Percentiles rank a stretch among this genome's conserved stretches.
Conservation (phyloP, 2,113 vertebrate species). For the Acanthochromis polyacanthus region DNA sequence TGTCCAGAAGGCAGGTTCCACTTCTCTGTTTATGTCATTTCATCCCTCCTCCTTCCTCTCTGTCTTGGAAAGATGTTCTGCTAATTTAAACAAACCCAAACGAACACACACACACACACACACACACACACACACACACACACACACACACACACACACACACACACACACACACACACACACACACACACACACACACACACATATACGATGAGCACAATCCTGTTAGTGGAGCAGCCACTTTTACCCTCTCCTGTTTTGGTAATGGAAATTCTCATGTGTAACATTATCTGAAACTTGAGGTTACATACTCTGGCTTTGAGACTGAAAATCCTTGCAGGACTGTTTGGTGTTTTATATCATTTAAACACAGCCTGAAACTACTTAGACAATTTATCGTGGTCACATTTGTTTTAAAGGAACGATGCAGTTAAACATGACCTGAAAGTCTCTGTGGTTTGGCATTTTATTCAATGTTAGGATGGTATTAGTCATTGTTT, state of each 20-base stretch:
- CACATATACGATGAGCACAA: not conserved
- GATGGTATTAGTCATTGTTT: not conserved
- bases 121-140: not conserved
- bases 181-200: not conserved
- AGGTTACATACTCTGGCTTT: not conserved
- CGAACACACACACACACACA: not conserved
- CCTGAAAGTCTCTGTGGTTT: no score
- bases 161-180: not conserved
- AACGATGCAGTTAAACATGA: not conserved
- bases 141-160: not conserved
- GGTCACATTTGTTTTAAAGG: not conserved
- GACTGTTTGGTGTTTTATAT: not conserved
- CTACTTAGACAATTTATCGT: not conserved
- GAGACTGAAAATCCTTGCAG: not conserved
- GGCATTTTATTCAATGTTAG: no score
- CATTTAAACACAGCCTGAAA: not conserved
- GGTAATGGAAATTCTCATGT: constrained; percentile 31
- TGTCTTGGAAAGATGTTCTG: constrained; percentile 22
- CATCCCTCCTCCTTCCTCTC: constrained; percentile 29
- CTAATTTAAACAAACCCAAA: constrained; percentile 55
- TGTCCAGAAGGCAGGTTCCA: constrained; percentile 10
- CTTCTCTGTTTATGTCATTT: constrained; percentile 62
- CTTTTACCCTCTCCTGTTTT: constrained; percentile 43
- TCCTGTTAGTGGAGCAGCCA: constrained; percentile 32
- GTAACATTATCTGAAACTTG: constrained; percentile 5